Evolutionary conservation across 2,797 vertebrate genomes (phyloP).

Genomic region (Sorex maritimensis): DNA sequence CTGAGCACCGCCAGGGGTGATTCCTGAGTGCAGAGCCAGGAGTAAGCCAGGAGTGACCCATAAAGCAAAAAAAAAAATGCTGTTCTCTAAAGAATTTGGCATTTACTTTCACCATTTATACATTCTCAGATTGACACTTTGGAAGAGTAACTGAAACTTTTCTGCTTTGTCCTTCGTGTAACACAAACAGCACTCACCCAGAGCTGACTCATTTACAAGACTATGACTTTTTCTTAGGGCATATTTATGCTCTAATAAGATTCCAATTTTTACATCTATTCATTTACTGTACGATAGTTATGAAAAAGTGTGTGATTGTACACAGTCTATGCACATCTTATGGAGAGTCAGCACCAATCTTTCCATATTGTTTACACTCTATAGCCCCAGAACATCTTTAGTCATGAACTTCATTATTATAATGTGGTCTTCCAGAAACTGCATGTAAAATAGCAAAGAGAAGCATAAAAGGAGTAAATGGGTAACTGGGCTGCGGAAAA

Average conservation of each 20-base stretch:
- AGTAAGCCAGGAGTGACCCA: too few relatives aligned
- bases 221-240: background rate
- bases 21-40: too few relatives aligned
- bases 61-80: background rate
- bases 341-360: background rate
- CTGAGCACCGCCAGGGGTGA: too few relatives aligned
- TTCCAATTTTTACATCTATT: background rate
- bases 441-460: background rate
- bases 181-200: background rate
- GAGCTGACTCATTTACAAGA: background rate
- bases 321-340: background rate
- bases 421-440: background rate
- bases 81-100: background rate
- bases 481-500: background rate
- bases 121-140: background rate
- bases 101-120: slow-evolving; percentile 1
- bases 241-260: background rate
- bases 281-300: background rate
- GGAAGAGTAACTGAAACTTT: background rate
- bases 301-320: background rate
- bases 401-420: background rate
- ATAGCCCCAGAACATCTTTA: background rate
- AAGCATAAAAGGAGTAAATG: background rate
- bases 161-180: background rate
- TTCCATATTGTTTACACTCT: background rate